Conservation (phyloP, 1,140 invertebrate species). For the Periplaneta americana region DNA sequence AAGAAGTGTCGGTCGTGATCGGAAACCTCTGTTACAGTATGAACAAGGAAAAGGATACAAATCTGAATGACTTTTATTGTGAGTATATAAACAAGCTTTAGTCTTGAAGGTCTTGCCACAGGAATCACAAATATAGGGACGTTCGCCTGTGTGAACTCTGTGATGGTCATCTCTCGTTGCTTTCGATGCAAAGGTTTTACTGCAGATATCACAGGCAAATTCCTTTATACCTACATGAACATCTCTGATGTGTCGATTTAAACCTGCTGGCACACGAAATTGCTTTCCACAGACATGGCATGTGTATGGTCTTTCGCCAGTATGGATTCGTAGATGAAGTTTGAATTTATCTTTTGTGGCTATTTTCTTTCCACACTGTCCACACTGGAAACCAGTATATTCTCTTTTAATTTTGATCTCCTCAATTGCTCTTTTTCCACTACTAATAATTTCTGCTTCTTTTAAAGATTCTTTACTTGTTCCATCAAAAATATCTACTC, state of each 20-base stretch:
- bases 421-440: neutral
- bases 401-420: neutral
- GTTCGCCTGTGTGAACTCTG: constrained; percentile 24
- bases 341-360: constrained; percentile 30
- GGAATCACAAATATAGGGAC: constrained; percentile 24
- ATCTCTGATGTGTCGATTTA: constrained; percentile 37
- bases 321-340: constrained; percentile 20
- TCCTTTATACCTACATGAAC: constrained; percentile 56
- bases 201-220: constrained; percentile 48
- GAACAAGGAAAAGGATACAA: neutral
- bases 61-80: neutral
- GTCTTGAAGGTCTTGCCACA: constrained; percentile 27
- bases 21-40: neutral
- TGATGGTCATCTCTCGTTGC: constrained; percentile 18
- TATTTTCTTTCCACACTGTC: constrained; percentile 33
- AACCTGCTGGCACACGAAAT: constrained; percentile 36
- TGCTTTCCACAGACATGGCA: constrained; percentile 32
- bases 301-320: constrained; percentile 32
- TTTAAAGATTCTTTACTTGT: neutral
- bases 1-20: constrained; percentile 29
- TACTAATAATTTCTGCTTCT: neutral
- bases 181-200: constrained; percentile 51
- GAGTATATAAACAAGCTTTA: neutral
- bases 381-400: constrained; percentile 21
- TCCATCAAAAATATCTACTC: neutral